Conservation (phyloP, 2,888 invertebrate genomes). For the Mimas tiliae region DNA sequence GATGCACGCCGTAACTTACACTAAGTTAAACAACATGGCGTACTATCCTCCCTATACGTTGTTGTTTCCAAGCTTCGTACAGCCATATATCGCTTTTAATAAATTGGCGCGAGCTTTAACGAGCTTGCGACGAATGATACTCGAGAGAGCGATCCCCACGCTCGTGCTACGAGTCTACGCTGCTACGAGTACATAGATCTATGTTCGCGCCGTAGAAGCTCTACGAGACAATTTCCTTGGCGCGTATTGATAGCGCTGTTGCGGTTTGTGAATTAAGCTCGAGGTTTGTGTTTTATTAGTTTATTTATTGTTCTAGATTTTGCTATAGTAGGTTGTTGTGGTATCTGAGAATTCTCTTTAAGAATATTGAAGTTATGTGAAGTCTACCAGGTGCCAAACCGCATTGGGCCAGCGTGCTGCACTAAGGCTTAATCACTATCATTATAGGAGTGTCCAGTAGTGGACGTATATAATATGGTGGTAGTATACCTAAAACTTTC, state of each 20-base stretch:
- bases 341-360: no score
- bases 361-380: no score
- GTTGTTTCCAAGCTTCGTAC: constrained; percentile 30
- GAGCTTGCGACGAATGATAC: constrained; percentile 54
- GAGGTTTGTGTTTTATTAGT: background rate
- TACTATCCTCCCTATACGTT: constrained; percentile 8
- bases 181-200: constrained; percentile 13
- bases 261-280: background rate
- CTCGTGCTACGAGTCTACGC: constrained; percentile 12
- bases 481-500: no score
- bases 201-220: constrained; percentile 1
- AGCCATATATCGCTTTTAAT: constrained; percentile 57
- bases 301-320: background rate
- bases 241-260: constrained; percentile 17
- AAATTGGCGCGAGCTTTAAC: constrained; percentile 57
- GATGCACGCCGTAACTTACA: background rate
- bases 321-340: background rate
- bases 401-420: no score
- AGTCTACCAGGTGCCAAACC: no score
- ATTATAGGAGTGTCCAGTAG: no score
- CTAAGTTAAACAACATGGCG: background rate
- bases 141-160: constrained; percentile 52
- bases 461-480: no score
- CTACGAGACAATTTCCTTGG: constrained; percentile 22
- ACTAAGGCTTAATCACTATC: no score